Base-by-base conservation (phyloP, 2,888 invertebrate genomes). In the Leptarthrus brevirostris region DNA sequence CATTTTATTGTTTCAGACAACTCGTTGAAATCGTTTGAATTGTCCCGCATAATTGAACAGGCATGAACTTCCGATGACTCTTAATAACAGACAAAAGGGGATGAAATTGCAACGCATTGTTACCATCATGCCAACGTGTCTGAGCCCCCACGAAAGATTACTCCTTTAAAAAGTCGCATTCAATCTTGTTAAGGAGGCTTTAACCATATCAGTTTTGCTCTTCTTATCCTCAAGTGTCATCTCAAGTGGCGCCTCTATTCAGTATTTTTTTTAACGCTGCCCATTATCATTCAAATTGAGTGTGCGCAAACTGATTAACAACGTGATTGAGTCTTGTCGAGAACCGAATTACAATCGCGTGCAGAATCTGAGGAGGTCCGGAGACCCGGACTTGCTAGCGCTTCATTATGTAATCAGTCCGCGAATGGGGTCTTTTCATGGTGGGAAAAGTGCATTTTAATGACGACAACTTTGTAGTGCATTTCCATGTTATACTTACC, bases 41-140 rank as follows among this genome's bases (percentile, higher is more conserved):
- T 71, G 64, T 71, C 75, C 75, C 73, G 75, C 73, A 75, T 75
- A 75, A 75, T 75, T 75, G 75, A 73, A 75, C 75, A 71, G 54
- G 40, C 54, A 22, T 40, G 54, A 54, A 71, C 71, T 71, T 71
- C 56, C 71, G 71, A 71, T 71, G 54, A 54, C 71, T 71, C 71
- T 56, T 40, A 36, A 54, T 22, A 24, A 53, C 40, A 53, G 40
- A 71, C 16, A 61, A 61, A 18, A 52, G 34, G 49, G 49, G 69
- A 52, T 52, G 69, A 69, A 54, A 69, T 52, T 69, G 69, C 34
- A 18, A 69, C 52, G 18, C 69, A 52, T 69, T 52, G 52, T 69
- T 30, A 66, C 49, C 49, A 24, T 4, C 66, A 66, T 52, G 20
- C n/a, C 16, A 18, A 6, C 49, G 16, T 44, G 49, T 30, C 34